Base-by-base conservation (phyloP, 1,140 invertebrate species). In the Gonatopus flavifemur region DNA sequence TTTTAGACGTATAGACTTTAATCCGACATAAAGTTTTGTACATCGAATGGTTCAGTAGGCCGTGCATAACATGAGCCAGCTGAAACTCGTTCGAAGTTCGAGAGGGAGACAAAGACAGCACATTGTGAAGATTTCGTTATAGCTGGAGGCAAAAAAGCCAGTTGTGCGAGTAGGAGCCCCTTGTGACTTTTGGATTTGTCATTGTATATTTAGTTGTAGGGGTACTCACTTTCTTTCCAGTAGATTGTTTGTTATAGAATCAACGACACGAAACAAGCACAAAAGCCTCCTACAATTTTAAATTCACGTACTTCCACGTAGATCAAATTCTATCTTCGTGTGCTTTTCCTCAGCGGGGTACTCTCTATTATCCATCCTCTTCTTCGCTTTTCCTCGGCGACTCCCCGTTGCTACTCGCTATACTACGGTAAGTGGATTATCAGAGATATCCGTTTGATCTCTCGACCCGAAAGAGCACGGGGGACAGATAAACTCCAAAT, bases 31-130 rank as follows among this genome's bases (percentile, higher is more conserved):
- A 55, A 47, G 50, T 57, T 40, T 31, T 39, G n/a, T 63, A 57
- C 62, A 65, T 66, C 68, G 70, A 70, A 72, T 61, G 63, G 63
- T 57, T 66, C 62, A 64, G 52, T 64, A 57, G 64, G 54, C 61
- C 65, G 69, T 72, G 64, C 64, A 67, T 74, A 74, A 74, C 68
- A 52, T 59, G 62, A 56, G 35, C 57, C 73, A 76, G 72, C 73
- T 76, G 73, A 72, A 55, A n/a, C 44, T 24, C 41, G 15, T 12
- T 18, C 37, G n/a, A 20, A 52, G 42, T 52, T 33, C 42, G 22
- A 16, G 13, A 5, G 30, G 52, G 21, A 20, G n/a, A n/a, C n/a
- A n/a, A n/a, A n/a, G n/a, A n/a, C n/a, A n/a, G n/a, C n/a, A n/a
- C n/a, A n/a, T n/a, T n/a, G n/a, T n/a, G n/a, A n/a, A n/a, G n/a